These are phyloP conservation scores for Phorcus lineatus DNA, from an alignment of 2,888 invertebrate genomes.

Conservation along the genomic window DNA sequence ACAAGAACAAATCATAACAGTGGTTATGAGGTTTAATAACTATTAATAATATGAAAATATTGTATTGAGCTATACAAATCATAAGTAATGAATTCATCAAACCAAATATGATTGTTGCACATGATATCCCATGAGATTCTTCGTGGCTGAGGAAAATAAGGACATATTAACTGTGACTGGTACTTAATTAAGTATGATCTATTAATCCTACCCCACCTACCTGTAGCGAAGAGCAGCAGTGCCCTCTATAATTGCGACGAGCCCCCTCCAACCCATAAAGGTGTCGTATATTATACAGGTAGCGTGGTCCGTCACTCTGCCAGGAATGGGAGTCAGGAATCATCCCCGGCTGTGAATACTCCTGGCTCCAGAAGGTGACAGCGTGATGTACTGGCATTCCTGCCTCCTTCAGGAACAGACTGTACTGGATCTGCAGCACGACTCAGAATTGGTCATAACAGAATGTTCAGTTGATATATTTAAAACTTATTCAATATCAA, in stretches of 20 bases:
- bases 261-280: slow-evolving; percentile 84
- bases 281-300: slow-evolving; percentile 83
- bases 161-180: too few relatives aligned
- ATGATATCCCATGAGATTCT: too few relatives aligned
- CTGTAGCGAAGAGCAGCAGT: slow-evolving; percentile 81
- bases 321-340: slow-evolving; percentile 79
- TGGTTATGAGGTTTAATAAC: too few relatives aligned
- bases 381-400: slow-evolving; percentile 83
- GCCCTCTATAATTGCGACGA: slow-evolving; percentile 80
- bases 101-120: too few relatives aligned
- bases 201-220: too few relatives aligned
- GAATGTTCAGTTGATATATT: neutral
- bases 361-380: slow-evolving; percentile 81
- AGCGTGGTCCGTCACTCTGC: slow-evolving; percentile 81
- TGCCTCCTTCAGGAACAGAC: slow-evolving; percentile 84
- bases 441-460: neutral
- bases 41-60: too few relatives aligned
- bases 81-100: too few relatives aligned
- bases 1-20: too few relatives aligned
- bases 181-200: too few relatives aligned
- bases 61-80: too few relatives aligned
- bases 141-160: too few relatives aligned
- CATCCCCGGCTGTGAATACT: slow-evolving; percentile 79
- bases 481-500: too few relatives aligned
- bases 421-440: slow-evolving; percentile 78